Evolutionary conservation across 2,888 invertebrate species (phyloP).

Genomic region (Cyaniris semiargus): DNA sequence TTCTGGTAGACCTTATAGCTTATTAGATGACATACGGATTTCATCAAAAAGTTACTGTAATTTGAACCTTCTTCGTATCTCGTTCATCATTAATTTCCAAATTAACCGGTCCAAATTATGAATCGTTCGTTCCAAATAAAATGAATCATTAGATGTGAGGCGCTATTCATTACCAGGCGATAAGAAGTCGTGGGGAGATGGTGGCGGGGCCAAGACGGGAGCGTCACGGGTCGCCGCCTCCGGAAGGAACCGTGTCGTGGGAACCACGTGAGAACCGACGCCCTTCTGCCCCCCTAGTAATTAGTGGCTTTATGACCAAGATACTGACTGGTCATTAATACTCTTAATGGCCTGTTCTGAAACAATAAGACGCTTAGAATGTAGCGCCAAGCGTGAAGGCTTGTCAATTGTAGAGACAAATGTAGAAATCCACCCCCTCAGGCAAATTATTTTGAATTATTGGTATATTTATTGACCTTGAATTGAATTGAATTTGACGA

Average conservation of each 20-base stretch:
- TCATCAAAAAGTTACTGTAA: background rate
- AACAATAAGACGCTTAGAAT: constrained; percentile 6
- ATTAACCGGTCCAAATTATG: background rate
- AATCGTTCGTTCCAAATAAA: constrained; percentile 5
- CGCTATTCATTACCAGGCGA: constrained; percentile 17
- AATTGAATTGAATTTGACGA: no score
- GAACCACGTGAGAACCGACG: constrained; percentile 54
- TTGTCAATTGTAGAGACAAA: background rate
- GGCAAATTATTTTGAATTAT: background rate
- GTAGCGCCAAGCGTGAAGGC: constrained; percentile 1
- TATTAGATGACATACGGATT: background rate
- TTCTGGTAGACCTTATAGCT: no score
- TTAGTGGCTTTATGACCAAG: constrained; percentile 38
- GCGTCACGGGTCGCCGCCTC: constrained; percentile 74
- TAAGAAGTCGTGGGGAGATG: constrained; percentile 27
- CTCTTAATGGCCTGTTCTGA: constrained; percentile 14
- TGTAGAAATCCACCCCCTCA: background rate
- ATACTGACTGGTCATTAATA: constrained; percentile 27
- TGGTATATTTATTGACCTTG: no score
- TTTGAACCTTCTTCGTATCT: background rate
- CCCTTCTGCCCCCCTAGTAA: constrained; percentile 51
- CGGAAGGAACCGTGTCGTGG: constrained; percentile 75
- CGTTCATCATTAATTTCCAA: background rate
- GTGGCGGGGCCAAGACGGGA: constrained; percentile 57
- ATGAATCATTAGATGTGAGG: background rate